Evolutionary conservation across 1,140 invertebrate species (phyloP).

Genomic region (Bombus pascuorum): DNA sequence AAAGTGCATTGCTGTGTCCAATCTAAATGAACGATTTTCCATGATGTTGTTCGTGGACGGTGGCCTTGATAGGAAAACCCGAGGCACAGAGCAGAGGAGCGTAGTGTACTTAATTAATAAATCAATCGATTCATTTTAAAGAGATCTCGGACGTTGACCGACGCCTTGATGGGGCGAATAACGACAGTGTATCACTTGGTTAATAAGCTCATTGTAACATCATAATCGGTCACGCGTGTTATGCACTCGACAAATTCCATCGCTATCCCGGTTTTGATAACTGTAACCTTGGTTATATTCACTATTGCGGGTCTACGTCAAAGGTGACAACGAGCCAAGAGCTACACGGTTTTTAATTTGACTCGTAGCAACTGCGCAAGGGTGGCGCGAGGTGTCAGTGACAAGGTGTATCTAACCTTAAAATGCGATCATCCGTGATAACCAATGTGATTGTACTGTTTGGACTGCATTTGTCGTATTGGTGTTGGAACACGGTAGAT

Average conservation of each 20-base stretch:
- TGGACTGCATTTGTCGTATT: conserved; percentile 75
- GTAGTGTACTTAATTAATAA: conserved; percentile 70
- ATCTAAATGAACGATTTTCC: conserved; percentile 47
- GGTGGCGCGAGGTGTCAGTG: conserved; percentile 66
- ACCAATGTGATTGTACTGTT: conserved; percentile 75
- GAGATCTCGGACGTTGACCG: conserved; percentile 46
- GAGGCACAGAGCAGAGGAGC: conserved; percentile 40
- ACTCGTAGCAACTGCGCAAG: conserved; percentile 44
- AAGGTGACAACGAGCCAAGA: conserved; percentile 52
- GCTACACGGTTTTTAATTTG: conserved; percentile 12
- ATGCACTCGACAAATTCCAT: conserved; percentile 52
- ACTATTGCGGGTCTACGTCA: conserved; percentile 48
- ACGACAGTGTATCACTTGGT: conserved; percentile 41
- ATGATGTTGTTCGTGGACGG: conserved; percentile 47
- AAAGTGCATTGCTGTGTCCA: conserved; percentile 28
- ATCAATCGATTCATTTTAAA: conserved; percentile 29
- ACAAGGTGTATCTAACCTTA: conserved; percentile 76
- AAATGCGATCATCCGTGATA: conserved; percentile 77
- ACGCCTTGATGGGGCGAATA: conserved; percentile 60
- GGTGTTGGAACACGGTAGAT: conserved; percentile 66
- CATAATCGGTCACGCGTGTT: conserved; percentile 59
- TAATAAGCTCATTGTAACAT: conserved; percentile 47
- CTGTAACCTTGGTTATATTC: conserved; percentile 66
- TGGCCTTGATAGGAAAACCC: conserved; percentile 71
- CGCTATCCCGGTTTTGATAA: conserved; percentile 52